Conservation (phyloP, 2,113 vertebrate genomes). For the Chaetorhynchus papuensis region DNA sequence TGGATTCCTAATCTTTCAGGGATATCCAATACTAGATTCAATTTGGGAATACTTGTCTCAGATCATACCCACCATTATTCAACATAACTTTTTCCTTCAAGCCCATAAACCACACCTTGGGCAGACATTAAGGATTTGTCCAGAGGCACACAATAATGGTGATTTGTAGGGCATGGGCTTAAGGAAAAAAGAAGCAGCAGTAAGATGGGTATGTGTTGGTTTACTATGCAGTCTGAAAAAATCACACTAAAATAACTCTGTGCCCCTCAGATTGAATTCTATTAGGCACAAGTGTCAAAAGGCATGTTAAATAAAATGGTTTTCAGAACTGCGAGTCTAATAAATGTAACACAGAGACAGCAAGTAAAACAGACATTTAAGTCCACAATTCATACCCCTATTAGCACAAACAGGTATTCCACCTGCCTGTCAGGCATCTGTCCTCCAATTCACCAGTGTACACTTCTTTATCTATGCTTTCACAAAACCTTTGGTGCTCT, state of each 20-base stretch:
- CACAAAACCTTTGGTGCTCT: not conserved
- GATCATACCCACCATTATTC: not conserved
- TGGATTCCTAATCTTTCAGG: not conserved
- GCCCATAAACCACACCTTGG: not conserved
- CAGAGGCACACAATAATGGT: not conserved
- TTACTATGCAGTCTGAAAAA: not conserved
- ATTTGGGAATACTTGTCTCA: not conserved
- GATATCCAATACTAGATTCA: not conserved
- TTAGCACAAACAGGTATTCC: not conserved
- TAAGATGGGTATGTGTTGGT: not conserved
- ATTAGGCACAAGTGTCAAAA: not conserved
- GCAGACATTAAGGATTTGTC: not conserved
- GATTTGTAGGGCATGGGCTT: not conserved
- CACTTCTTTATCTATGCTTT: not conserved
- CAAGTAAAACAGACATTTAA: not conserved
- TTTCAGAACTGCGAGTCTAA: not conserved
- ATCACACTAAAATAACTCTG: not conserved
- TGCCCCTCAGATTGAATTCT: not conserved
- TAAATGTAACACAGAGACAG: not conserved
- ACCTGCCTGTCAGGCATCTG: not conserved
- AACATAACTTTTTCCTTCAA: not conserved
- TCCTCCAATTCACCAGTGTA: not conserved
- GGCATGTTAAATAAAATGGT: not conserved
- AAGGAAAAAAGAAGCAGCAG: not conserved
- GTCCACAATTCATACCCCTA: not conserved